Conservation (phyloP, 2,113 vertebrate species). For the Gobiocypris rarus region DNA sequence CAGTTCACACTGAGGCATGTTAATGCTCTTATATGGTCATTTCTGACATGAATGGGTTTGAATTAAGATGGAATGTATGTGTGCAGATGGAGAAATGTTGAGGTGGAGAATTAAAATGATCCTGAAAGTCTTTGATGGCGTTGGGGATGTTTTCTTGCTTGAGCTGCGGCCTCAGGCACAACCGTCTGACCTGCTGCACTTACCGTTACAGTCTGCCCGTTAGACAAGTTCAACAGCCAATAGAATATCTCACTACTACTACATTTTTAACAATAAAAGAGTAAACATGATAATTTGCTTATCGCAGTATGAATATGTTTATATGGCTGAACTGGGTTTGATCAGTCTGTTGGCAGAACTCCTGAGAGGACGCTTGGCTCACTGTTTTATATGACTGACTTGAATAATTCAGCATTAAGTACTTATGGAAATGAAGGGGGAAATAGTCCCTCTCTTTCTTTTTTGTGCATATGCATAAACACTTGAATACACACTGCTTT, state of each 20-base stretch:
- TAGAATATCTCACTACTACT: background rate
- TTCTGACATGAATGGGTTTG: slow-evolving; percentile 1
- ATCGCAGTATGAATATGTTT: background rate
- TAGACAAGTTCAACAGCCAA: background rate
- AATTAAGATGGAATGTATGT: slow-evolving; percentile 20
- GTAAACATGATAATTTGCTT: background rate
- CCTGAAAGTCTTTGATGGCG: background rate
- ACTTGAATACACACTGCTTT: background rate
- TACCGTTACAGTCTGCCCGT: background rate
- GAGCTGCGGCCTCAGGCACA: background rate
- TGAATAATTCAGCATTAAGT: slow-evolving; percentile 16
- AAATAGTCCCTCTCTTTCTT: background rate
- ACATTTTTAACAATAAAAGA: background rate
- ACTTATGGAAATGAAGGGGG: slow-evolving; percentile 23
- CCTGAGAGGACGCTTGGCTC: background rate
- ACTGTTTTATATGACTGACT: slow-evolving; percentile 14
- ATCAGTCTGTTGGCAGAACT: slow-evolving; percentile 20
- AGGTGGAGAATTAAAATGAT: background rate
- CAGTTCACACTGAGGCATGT: background rate
- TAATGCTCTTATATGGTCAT: slow-evolving; percentile 37
- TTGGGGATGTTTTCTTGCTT: slow-evolving; percentile 8
- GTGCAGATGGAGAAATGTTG: background rate
- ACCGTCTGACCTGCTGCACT: background rate
- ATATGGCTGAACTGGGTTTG: background rate
- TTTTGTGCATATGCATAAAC: slow-evolving; percentile 5